Percentiles rank a stretch among this genome's conserved stretches.
phyloP scores from a whole-genome alignment of 1,140 invertebrate species.

The Maconellicoccus hirsutus region DNA sequence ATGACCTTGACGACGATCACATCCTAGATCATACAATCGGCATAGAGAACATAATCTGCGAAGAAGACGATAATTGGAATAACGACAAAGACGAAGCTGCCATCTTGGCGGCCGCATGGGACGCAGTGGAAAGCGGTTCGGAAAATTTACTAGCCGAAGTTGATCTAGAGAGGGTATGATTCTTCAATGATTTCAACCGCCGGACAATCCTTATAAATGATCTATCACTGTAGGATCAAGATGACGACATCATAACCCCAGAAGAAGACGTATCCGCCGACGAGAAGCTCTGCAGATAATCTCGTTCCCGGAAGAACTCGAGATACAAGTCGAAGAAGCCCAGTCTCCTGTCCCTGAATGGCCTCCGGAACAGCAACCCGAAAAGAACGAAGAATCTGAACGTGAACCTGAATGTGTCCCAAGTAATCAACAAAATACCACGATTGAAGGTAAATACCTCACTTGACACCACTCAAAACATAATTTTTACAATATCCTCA shows the following conservation, averaged over 20 bases:
- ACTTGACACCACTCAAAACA: too few species aligned
- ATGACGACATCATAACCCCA: constrained; percentile 31
- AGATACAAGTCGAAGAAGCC: constrained; percentile 38
- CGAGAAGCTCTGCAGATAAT: constrained; percentile 32
- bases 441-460: constrained; percentile 38
- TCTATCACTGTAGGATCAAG: not conserved
- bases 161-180: constrained; percentile 23
- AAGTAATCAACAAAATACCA: constrained; percentile 20
- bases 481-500: too few species aligned
- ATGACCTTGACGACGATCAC: not conserved
- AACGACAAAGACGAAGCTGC: not conserved
- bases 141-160: constrained; percentile 36
- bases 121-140: constrained; percentile 37
- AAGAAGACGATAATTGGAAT: constrained; percentile 2
- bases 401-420: not conserved
- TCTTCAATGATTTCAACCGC: not conserved
- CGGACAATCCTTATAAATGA: too few species aligned
- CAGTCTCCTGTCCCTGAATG: constrained; percentile 26
- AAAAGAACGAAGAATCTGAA: not conserved
- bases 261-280: not conserved
- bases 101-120: constrained; percentile 33
- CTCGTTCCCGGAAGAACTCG: constrained; percentile 41
- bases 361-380: constrained; percentile 15
- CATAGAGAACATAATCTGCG: constrained; percentile 1
- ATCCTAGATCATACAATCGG: not conserved